phyloP scores from a whole-genome alignment of 92 coral and sea anemone species.

The Zoanthus solanderi region DNA sequence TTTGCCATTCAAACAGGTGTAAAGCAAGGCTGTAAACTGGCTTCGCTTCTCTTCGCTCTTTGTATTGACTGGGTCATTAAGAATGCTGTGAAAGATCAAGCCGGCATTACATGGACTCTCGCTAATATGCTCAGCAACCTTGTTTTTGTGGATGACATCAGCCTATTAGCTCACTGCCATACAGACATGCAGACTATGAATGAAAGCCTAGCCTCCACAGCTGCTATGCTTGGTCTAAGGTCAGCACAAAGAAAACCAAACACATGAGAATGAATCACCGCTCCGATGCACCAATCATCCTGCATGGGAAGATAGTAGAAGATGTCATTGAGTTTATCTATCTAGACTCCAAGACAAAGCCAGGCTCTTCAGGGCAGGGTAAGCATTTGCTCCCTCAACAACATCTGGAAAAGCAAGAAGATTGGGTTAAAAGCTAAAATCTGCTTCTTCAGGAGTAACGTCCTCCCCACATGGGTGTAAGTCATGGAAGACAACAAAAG shows the following conservation, averaged over 20 bases:
- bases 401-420: conserved; percentile 2
- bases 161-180: neutral
- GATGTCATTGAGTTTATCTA: neutral
- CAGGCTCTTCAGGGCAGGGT: too few species aligned
- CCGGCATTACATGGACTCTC: neutral
- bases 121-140: neutral
- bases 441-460: neutral
- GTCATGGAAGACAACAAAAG: too few species aligned
- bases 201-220: too few species aligned
- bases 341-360: neutral
- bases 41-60: neutral
- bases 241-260: conserved; percentile 28
- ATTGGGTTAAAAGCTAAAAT: neutral
- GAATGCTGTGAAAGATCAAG: too few species aligned
- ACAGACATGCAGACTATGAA: neutral
- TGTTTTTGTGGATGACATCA: conserved; percentile 8
- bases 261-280: neutral
- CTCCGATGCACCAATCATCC: neutral
- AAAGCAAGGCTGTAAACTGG: neutral
- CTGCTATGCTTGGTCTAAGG: neutral
- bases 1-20: neutral
- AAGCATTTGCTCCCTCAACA: neutral
- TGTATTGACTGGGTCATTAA: neutral
- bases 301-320: neutral
- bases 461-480: neutral